phyloP scores from a whole-genome alignment of 2,113 vertebrate species.

The Microtus ochrogaster region DNA sequence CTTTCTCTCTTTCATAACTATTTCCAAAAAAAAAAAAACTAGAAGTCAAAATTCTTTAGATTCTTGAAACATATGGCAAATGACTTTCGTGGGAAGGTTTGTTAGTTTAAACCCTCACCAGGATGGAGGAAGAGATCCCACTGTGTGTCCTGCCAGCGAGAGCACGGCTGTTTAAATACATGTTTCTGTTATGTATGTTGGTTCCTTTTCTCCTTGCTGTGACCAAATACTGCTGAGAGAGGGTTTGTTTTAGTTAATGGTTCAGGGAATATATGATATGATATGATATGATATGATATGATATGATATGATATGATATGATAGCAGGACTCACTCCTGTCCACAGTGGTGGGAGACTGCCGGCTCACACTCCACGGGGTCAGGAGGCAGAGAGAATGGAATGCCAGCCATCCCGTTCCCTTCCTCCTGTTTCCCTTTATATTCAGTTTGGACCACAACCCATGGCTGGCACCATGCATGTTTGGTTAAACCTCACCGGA shows the following conservation, averaged over 20 bases:
- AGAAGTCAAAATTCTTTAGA: conserved; percentile 1
- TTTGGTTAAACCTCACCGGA: neutral
- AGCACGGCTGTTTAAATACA: neutral
- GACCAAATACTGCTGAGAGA: neutral
- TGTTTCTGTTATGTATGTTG: neutral
- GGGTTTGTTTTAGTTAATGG: neutral
- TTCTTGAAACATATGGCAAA: neutral
- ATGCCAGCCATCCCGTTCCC: too few species aligned
- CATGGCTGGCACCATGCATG: neutral
- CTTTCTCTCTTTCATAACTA: conserved; percentile 11
- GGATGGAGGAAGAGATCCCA: neutral
- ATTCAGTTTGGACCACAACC: neutral
- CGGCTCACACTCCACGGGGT: neutral
- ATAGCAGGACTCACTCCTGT: neutral
- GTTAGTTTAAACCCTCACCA: neutral
- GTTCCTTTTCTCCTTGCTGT: neutral
- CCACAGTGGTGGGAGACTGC: neutral
- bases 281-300: too few species aligned
- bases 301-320: too few species aligned
- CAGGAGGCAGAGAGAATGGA: too few species aligned
- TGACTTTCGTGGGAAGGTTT: neutral
- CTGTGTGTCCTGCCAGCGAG: neutral
- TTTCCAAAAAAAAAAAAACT: conserved; percentile 8
- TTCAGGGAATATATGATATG: neutral
- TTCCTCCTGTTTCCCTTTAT: neutral